Evolutionary conservation across 2,113 vertebrate genomes (phyloP).

Genomic region (Dolichallabes microphthalmus): DNA sequence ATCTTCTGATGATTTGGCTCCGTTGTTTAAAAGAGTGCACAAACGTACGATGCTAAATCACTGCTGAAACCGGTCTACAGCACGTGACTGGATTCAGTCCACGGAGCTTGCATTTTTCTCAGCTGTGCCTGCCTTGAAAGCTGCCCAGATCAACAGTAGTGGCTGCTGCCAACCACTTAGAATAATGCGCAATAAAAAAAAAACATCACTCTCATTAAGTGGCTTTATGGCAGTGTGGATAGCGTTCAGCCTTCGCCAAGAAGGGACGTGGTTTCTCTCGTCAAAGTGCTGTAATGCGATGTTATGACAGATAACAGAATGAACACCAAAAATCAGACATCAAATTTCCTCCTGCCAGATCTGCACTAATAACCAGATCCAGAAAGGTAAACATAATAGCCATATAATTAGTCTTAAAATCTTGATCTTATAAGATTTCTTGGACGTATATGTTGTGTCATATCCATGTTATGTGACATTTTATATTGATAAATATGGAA

Average conservation of each 20-base stretch:
- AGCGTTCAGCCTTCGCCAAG: conserved; percentile 21
- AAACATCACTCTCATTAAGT: conserved; percentile 68
- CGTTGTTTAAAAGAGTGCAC: not conserved
- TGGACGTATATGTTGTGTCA: too few relatives aligned
- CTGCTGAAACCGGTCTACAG: not conserved
- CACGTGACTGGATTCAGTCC: not conserved
- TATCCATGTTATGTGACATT: too few relatives aligned
- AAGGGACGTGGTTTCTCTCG: conserved; percentile 30
- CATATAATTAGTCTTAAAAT: not conserved
- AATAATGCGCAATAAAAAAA: conserved; percentile 66
- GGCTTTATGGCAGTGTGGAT: conserved; percentile 41
- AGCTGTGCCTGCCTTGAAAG: conserved; percentile 51
- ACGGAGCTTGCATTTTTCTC: conserved; percentile 15
- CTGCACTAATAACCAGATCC: not conserved
- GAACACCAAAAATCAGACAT: conserved; percentile 2
- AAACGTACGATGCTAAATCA: not conserved
- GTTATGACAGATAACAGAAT: conserved; percentile 35
- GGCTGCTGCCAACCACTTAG: conserved; percentile 62
- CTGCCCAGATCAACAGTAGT: conserved; percentile 56
- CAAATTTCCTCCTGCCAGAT: not conserved
- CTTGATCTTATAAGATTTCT: not conserved
- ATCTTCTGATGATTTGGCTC: not conserved
- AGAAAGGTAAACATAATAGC: not conserved
- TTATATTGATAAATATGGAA: not conserved
- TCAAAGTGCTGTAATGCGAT: conserved; percentile 38